phyloP scores from a whole-genome alignment of 2,113 vertebrate species.

The Ceyx cyanopectus region DNA sequence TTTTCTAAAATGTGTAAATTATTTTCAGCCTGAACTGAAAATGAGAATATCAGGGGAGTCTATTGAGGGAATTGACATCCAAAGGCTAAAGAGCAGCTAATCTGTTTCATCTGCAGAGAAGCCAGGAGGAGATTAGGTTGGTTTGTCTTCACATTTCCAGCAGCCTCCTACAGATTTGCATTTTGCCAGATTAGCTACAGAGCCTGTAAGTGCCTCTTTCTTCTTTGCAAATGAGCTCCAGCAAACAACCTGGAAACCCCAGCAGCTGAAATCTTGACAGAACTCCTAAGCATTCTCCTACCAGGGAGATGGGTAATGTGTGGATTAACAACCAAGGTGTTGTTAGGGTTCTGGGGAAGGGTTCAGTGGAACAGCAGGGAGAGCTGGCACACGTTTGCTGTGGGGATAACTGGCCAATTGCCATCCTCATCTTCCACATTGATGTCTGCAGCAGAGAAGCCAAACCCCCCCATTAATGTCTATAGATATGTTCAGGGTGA shows the following conservation, averaged over 20 bases:
- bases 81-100: background rate
- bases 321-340: background rate
- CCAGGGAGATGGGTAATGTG: background rate
- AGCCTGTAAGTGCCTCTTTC: background rate
- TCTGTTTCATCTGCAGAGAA: conserved; percentile 10
- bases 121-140: background rate
- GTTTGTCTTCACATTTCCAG: background rate
- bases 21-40: background rate
- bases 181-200: conserved; percentile 12
- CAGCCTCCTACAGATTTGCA: background rate
- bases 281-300: background rate
- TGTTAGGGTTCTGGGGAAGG: background rate
- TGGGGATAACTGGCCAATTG: background rate
- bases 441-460: background rate
- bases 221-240: background rate
- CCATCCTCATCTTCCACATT: background rate
- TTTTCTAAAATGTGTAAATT: too few species aligned
- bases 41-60: background rate
- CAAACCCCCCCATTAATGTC: background rate
- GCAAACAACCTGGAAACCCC: background rate
- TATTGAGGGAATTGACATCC: background rate
- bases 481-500: too few species aligned
- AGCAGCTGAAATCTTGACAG: background rate
- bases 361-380: background rate
- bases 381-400: background rate